Evolutionary conservation across 2,797 vertebrate genomes (phyloP), one percentile per base, ranked within the genome.

Genomic region (Anguilla anguilla): DNA sequence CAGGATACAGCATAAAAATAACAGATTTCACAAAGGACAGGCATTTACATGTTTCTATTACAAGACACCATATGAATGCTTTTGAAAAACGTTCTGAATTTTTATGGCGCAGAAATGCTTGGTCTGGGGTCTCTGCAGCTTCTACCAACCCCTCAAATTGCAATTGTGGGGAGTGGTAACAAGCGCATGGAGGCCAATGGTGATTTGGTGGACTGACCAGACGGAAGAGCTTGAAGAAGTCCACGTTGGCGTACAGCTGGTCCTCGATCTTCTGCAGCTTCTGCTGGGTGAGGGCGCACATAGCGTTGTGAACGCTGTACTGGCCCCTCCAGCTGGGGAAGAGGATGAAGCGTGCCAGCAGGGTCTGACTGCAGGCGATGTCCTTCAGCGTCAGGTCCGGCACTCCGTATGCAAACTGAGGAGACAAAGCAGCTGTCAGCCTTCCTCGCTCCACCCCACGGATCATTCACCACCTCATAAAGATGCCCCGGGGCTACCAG

Each of bases 221-320:
- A 69, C 53, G 96, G 92, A 99, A 98, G 86, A 99, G 96, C 94
- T 99, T 99, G 94, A 98, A 98, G 94, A 99, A 97, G 95, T 99
- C 98, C 91, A 98, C 92, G 35, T 98, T 98, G 87, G 97, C 96
- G 28, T 99, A 99, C 74, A 99, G 95, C 49, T 94, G 90, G 89
- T 99, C 98, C 91, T 99, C 99, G 57, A 99, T 95, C 93, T 88
- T 96, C 94, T 99, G 98, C 2, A 99, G 95, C 31, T 88, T 94
- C 10, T 96, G 93, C 91, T 97, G 97, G 88, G 97, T 97, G 89
- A 99, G 95, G 89, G 97, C 93, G 88, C 98, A 99, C 97, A 99
- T 96, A 90, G 97, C 96, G 1, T 95, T 96, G n/a, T 95, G 96
- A n/a, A 98, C 97, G 0, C 93, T 93, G 43, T 95, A 95, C 19